phyloP scores from a whole-genome alignment of 1,140 invertebrate genomes.

The Pachyrhynchus sulphureomaculatus region DNA sequence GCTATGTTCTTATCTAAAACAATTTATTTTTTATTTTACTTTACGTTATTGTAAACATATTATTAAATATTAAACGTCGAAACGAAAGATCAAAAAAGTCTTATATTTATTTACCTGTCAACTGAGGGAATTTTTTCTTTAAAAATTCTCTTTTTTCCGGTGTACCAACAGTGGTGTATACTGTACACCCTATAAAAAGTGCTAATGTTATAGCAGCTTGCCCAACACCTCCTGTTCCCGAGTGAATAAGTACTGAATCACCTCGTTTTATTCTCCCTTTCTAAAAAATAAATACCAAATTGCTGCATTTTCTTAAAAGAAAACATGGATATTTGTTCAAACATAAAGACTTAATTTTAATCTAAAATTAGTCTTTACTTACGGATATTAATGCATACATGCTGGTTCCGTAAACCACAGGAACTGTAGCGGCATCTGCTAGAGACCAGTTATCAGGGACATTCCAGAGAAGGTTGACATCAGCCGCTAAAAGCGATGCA shows the following conservation, averaged over 20 bases:
- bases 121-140: slow-evolving; percentile 43
- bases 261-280: slow-evolving; percentile 14
- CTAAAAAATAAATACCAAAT: not conserved
- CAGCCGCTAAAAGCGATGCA: slow-evolving; percentile 59
- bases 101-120: slow-evolving; percentile 29
- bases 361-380: slow-evolving; percentile 2
- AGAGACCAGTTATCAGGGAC: slow-evolving; percentile 81
- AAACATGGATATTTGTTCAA: too few species aligned
- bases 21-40: too few species aligned
- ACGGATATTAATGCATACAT: slow-evolving; percentile 72
- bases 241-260: slow-evolving; percentile 67
- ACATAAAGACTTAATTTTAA: too few species aligned
- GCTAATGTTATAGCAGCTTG: slow-evolving; percentile 77
- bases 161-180: slow-evolving; percentile 72
- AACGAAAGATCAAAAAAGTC: too few species aligned
- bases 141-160: slow-evolving; percentile 71
- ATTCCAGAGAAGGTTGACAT: slow-evolving; percentile 68
- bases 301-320: too few species aligned
- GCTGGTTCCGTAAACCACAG: slow-evolving; percentile 81
- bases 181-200: slow-evolving; percentile 62
- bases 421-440: slow-evolving; percentile 85
- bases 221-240: slow-evolving; percentile 74
- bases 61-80: too few species aligned
- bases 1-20: slow-evolving; percentile 33
- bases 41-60: too few species aligned